Evolutionary conservation across 2,113 vertebrate species (phyloP).

Genomic region (Nymphicus hollandicus): DNA sequence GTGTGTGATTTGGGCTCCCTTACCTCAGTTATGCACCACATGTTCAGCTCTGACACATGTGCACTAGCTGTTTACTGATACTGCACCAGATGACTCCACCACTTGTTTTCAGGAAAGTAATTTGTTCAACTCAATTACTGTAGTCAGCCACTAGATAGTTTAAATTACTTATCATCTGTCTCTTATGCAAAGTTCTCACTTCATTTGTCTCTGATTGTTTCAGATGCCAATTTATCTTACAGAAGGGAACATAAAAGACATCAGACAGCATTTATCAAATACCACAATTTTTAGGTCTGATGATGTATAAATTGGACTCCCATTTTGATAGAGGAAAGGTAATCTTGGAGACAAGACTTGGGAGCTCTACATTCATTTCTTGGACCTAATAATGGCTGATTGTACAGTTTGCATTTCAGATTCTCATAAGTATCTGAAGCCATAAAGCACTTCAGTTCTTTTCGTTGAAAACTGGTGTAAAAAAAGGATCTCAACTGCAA

Average conservation of each 20-base stretch:
- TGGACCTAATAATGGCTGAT: background rate
- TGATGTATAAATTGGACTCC: background rate
- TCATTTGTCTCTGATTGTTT: slow-evolving; percentile 28
- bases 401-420: background rate
- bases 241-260: background rate
- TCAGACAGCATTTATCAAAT: background rate
- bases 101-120: background rate
- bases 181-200: slow-evolving; percentile 5
- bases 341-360: background rate
- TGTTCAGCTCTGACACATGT: background rate
- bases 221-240: background rate
- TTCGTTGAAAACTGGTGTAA: background rate
- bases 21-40: background rate
- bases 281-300: background rate
- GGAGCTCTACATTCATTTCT: background rate
- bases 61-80: background rate
- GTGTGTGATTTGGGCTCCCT: background rate
- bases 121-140: slow-evolving; percentile 14
- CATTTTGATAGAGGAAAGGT: background rate
- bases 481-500: background rate
- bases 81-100: background rate
- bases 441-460: background rate
- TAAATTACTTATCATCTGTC: background rate
- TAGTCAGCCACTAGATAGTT: background rate
- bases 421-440: background rate